phyloP scores from a whole-genome alignment of 2,797 vertebrate genomes.

The Rhincodon typus region DNA sequence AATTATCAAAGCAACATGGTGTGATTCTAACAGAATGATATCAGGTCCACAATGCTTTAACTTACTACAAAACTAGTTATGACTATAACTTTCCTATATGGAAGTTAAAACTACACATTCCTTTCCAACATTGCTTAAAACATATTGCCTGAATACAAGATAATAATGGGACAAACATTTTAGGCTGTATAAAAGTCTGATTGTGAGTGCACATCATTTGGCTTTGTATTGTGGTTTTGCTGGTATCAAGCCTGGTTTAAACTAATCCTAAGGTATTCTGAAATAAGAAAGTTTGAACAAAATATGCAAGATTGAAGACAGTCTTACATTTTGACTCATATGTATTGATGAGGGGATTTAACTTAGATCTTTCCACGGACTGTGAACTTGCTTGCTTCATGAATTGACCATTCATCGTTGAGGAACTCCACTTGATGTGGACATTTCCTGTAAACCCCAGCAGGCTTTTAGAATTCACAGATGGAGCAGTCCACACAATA shows the following conservation, averaged over 20 bases:
- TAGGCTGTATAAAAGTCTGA: background rate
- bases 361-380: background rate
- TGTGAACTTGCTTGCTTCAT: background rate
- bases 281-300: background rate
- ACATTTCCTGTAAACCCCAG: background rate
- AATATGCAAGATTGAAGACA: background rate
- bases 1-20: background rate
- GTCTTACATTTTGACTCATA: background rate
- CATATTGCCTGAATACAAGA: background rate
- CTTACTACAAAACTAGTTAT: background rate
- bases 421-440: background rate
- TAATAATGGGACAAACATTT: background rate
- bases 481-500: background rate
- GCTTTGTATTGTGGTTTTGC: background rate
- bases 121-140: background rate
- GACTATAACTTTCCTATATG: background rate
- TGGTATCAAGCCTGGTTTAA: background rate
- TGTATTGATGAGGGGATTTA: background rate
- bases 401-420: background rate
- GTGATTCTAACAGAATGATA: background rate
- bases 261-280: background rate
- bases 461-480: background rate
- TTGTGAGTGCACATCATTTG: background rate
- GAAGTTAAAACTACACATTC: background rate
- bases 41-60: background rate